Conservation (phyloP, 2,888 invertebrate genomes). For the Mantis religiosa region DNA sequence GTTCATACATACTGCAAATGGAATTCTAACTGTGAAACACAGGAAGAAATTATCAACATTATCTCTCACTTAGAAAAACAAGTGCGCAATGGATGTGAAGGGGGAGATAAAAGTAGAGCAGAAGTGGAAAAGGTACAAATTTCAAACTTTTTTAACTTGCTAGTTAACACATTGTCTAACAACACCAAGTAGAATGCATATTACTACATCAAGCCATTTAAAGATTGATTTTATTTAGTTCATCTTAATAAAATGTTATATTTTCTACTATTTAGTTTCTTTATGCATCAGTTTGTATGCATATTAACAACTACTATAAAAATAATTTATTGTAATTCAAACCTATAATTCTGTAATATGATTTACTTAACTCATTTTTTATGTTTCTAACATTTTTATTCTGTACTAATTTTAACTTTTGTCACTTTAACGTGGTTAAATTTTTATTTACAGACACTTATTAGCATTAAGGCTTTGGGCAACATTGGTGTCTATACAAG, state of each 20-base stretch:
- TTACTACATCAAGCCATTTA: no score
- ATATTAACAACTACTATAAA: no score
- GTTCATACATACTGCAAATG: conserved; percentile 64
- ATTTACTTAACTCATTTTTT: no score
- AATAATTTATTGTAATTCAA: no score
- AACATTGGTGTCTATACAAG: conserved; percentile 76
- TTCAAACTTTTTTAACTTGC: no score
- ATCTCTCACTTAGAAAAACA: conserved; percentile 52
- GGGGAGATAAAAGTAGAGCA: conserved; percentile 33
- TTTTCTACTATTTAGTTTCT: no score
- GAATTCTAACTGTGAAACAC: conserved; percentile 47
- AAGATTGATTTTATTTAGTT: no score
- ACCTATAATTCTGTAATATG: no score
- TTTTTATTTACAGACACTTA: conserved; percentile 51
- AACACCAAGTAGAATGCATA: not conserved
- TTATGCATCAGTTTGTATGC: no score
- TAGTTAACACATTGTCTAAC: no score
- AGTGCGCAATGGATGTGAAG: conserved; percentile 40
- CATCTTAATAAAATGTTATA: no score
- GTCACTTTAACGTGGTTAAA: not conserved
- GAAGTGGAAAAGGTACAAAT: conserved; percentile 38
- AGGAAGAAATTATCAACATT: conserved; percentile 48
- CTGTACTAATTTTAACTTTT: not conserved
- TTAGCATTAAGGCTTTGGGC: conserved; percentile 80
- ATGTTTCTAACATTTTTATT: no score